Base-by-base conservation (phyloP, 1,140 invertebrate species). In the Ylistrum balloti region DNA sequence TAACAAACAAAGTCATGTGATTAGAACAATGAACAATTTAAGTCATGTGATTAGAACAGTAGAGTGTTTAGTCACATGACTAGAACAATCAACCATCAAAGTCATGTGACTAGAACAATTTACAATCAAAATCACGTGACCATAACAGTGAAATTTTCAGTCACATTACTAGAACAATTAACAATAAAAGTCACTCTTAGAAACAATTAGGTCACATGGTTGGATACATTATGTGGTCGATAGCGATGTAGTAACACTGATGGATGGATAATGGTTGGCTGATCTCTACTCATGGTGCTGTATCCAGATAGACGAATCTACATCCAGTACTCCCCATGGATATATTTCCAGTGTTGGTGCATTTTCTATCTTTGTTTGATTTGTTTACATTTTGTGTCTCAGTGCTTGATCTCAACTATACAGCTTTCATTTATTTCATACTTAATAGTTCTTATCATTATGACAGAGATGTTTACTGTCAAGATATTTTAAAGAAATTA, bases 41-140 rank as follows among this genome's bases (percentile, higher is more conserved):
- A 74, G 56, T 74, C 56, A 74, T n/a, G 28, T 74, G 56, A 74
- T n/a, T 28, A 74, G 56, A 74, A 74, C 56, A 28, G 56, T 74
- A n/a, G n/a, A n/a, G n/a, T n/a, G n/a, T n/a, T n/a, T n/a, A n/a
- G n/a, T 74, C 56, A 74, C 56, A 74, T 74, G 56, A 74, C 56
- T 28, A 74, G 56, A 74, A 74, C 56, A 28, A n/a, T 74, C 13
- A 28, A 74, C 56, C n/a, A 74, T 74, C 56, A 74, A n/a, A 74
- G 56, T 74, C 56, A 74, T n/a, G 28, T 74, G 56, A 74, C 56
- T n/a, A 28, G 56, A 74, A 74, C 22, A 74, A n/a, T 74, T 74
- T 28, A 74, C 56, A 74, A 74, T 28, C 22, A 74, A 74, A 74
- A n/a, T 74, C 56, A 74, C 56, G 22, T 48, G n/a, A n/a, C n/a